Conservation (phyloP, 2,797 vertebrate genomes). For the Peromyscus nudipes region DNA sequence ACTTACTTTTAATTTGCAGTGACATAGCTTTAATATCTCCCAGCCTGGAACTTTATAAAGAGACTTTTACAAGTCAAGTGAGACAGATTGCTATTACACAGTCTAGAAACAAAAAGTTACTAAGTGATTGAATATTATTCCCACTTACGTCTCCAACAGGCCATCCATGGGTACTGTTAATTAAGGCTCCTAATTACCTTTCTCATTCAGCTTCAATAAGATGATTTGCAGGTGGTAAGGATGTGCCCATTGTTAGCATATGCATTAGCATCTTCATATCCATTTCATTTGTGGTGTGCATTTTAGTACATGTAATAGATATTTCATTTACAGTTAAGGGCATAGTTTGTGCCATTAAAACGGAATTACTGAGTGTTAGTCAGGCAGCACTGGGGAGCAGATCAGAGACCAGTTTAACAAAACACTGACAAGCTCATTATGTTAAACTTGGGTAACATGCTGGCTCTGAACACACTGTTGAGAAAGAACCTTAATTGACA, state of each 20-base stretch:
- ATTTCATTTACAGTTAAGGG: slow-evolving; percentile 58
- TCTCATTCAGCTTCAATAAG: slow-evolving; percentile 79
- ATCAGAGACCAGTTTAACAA: background rate
- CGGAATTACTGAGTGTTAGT: background rate
- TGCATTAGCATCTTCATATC: slow-evolving; percentile 47
- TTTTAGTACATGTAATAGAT: background rate
- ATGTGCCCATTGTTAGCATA: slow-evolving; percentile 66
- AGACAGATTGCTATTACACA: slow-evolving; percentile 77
- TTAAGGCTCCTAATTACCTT: slow-evolving; percentile 67
- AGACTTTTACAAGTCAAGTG: slow-evolving; percentile 76
- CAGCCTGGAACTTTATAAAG: slow-evolving; percentile 52
- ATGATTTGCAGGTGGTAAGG: slow-evolving; percentile 44
- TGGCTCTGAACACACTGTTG: slow-evolving; percentile 23
- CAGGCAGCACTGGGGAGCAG: background rate
- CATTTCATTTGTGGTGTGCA: slow-evolving; percentile 44
- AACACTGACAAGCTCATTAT: background rate
- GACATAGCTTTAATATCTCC: slow-evolving; percentile 56
- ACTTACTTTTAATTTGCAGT: slow-evolving; percentile 31
- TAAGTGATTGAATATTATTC: slow-evolving; percentile 77
- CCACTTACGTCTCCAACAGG: slow-evolving; percentile 63
- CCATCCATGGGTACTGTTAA: slow-evolving; percentile 68
- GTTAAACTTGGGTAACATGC: slow-evolving; percentile 50
- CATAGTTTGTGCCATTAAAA: slow-evolving; percentile 53
- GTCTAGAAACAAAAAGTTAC: slow-evolving; percentile 69
- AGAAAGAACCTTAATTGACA: slow-evolving; percentile 59